Conservation (phyloP, 1,140 invertebrate species). For the Aethina tumida region DNA sequence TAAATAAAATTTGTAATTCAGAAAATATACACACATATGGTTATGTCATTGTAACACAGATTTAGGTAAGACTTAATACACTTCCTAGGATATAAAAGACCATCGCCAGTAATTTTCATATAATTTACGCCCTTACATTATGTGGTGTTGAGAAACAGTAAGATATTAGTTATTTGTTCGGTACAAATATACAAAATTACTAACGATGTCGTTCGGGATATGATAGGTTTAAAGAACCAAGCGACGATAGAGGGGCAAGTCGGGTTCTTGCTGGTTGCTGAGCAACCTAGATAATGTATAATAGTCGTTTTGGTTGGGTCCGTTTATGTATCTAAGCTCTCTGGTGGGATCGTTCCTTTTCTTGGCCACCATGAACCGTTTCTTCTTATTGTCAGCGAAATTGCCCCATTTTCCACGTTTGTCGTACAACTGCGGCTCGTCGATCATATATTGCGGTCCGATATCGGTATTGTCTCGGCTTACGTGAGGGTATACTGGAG, state of each 20-base stretch:
- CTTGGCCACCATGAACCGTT: conserved; percentile 18
- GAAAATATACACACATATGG: too few relatives aligned
- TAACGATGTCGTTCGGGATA: too few relatives aligned
- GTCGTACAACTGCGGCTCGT: conserved; percentile 19
- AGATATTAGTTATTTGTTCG: too few relatives aligned
- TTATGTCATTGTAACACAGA: too few relatives aligned
- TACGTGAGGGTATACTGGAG: conserved; percentile 28
- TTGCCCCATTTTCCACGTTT: conserved; percentile 23
- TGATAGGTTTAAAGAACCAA: conserved; percentile 17
- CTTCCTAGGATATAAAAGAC: too few relatives aligned
- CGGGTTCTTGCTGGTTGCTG: conserved; percentile 26
- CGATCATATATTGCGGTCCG: conserved; percentile 20
- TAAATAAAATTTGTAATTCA: too few relatives aligned
- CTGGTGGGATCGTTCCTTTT: conserved; percentile 30
- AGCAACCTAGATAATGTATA: conserved; percentile 30
- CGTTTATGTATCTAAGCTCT: conserved; percentile 30
- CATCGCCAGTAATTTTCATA: too few relatives aligned
- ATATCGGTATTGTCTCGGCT: conserved; percentile 14
- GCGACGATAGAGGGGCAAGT: conserved; percentile 24
- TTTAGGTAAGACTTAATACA: too few relatives aligned
- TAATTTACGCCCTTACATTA: too few relatives aligned
- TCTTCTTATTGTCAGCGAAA: conserved; percentile 25
- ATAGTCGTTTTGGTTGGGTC: conserved; percentile 29
- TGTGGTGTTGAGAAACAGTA: too few relatives aligned
- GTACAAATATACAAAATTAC: too few relatives aligned